Evolutionary conservation across 2,113 vertebrate species (phyloP).

Genomic region (Tinamus guttatus): DNA sequence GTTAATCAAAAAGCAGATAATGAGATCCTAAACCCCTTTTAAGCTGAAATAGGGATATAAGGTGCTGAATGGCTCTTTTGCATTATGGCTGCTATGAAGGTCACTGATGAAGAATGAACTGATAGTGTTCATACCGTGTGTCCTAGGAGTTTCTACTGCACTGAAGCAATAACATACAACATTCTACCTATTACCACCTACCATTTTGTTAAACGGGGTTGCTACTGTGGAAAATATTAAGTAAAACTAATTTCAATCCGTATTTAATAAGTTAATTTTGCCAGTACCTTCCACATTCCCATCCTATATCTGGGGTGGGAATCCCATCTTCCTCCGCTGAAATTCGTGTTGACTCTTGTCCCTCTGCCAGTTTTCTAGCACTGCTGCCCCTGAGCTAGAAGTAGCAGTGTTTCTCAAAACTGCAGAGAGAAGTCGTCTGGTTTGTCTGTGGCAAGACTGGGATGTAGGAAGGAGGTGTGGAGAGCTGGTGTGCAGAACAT

Average conservation of each 20-base stretch:
- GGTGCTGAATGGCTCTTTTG: not conserved
- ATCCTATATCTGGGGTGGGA: not conserved
- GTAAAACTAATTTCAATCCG: not conserved
- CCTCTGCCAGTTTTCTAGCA: not conserved
- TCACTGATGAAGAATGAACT: not conserved
- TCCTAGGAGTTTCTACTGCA: not conserved
- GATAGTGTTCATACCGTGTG: not conserved
- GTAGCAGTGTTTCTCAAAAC: not conserved
- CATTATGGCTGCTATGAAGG: not conserved
- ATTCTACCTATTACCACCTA: not conserved
- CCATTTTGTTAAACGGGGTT: not conserved
- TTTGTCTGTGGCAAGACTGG: not conserved
- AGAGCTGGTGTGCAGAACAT: not conserved
- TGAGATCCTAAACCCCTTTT: not conserved
- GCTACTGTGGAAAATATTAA: not conserved
- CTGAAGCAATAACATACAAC: not conserved
- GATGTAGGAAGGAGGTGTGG: not conserved
- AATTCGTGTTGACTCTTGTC: not conserved
- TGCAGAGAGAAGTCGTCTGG: not conserved
- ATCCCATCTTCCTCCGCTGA: not conserved
- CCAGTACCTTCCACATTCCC: not conserved
- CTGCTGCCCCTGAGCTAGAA: not conserved
- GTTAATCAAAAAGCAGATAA: slow-evolving; percentile 50
- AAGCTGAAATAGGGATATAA: not conserved
- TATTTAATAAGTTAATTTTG: not conserved